phyloP scores from a whole-genome alignment of 2,113 vertebrate genomes.

The Anolis carolinensis region DNA sequence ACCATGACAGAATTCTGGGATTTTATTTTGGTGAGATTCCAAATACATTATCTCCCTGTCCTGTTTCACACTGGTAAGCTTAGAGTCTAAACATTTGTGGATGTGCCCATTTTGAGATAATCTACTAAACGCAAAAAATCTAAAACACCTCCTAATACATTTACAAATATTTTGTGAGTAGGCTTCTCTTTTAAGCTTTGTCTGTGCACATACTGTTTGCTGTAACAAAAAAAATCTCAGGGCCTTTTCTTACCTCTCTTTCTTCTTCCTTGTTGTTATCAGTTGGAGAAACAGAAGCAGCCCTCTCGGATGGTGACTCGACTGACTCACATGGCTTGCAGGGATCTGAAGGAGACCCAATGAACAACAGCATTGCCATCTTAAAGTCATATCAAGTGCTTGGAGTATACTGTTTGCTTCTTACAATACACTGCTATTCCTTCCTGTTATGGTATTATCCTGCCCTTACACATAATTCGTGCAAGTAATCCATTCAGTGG shows the following conservation, averaged over 20 bases:
- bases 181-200: background rate
- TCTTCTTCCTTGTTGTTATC: constrained; percentile 59
- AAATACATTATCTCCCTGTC: background rate
- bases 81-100: background rate
- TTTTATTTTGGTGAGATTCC: background rate
- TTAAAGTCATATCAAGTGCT: background rate
- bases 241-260: constrained; percentile 70
- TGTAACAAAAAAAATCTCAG: background rate
- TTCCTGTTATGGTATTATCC: background rate
- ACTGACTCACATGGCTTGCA: constrained; percentile 49
- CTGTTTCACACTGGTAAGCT: background rate
- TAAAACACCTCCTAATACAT: too few relatives aligned
- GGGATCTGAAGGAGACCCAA: constrained; percentile 54
- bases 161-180: background rate
- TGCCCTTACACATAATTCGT: background rate
- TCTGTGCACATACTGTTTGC: background rate
- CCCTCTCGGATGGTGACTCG: constrained; percentile 36
- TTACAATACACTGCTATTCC: background rate
- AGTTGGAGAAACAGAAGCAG: constrained; percentile 49
- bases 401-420: background rate
- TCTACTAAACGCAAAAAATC: background rate
- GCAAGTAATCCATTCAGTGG: background rate
- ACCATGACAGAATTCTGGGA: background rate
- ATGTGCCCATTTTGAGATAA: background rate
- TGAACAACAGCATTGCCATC: background rate